Conservation (phyloP, 2,113 vertebrate genomes). For the Embiotoca jacksoni region DNA sequence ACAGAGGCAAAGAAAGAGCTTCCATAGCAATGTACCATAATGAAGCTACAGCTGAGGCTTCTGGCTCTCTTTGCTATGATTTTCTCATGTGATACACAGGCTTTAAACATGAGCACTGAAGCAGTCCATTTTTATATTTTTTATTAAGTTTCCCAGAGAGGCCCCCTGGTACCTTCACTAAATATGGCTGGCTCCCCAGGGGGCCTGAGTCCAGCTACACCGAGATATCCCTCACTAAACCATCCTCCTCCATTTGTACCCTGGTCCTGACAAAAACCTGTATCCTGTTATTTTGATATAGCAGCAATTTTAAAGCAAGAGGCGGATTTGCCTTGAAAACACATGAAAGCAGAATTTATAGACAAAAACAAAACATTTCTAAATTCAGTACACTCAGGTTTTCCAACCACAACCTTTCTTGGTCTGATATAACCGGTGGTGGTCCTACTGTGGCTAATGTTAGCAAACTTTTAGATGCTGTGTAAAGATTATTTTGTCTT, state of each 20-base stretch:
- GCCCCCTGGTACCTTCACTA: slow-evolving; percentile 66
- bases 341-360: background rate
- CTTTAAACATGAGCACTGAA: slow-evolving; percentile 50
- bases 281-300: background rate
- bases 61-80: slow-evolving; percentile 42
- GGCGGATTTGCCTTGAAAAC: background rate
- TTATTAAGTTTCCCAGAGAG: slow-evolving; percentile 69
- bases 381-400: background rate
- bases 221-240: slow-evolving; percentile 33
- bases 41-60: slow-evolving; percentile 47
- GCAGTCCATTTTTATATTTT: slow-evolving; percentile 65
- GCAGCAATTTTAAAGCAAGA: background rate
- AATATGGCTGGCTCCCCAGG: slow-evolving; percentile 74
- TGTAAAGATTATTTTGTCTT: too few species aligned
- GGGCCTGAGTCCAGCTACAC: slow-evolving; percentile 47
- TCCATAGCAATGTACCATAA: slow-evolving; percentile 35
- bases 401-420: background rate
- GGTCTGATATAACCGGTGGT: too few species aligned
- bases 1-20: slow-evolving; percentile 8
- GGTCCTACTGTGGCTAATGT: background rate
- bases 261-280: slow-evolving; percentile 1
- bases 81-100: slow-evolving; percentile 63
- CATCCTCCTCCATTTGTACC: slow-evolving; percentile 8
- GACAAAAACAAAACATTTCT: background rate
- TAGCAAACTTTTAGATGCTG: background rate